phyloP scores from a whole-genome alignment of 2,888 invertebrate genomes.

The Drosophila paranaensis region DNA sequence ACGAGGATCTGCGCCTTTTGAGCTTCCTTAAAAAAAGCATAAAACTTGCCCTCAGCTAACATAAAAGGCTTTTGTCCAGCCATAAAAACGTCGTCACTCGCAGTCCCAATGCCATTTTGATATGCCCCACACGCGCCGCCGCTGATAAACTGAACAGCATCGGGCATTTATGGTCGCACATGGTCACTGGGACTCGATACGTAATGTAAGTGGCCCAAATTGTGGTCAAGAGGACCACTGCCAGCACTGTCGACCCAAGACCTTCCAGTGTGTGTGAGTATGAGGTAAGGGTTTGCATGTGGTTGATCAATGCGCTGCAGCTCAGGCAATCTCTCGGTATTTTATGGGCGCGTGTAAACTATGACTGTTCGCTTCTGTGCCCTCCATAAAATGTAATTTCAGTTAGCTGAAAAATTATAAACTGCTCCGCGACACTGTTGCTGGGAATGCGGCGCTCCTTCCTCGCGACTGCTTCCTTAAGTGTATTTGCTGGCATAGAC shows the following conservation, averaged over 20 bases:
- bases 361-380: constrained; percentile 43
- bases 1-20: constrained; percentile 10
- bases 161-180: constrained; percentile 69
- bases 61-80: constrained; percentile 71
- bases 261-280: constrained; percentile 5
- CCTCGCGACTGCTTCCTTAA: constrained; percentile 18
- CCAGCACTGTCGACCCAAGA: constrained; percentile 32
- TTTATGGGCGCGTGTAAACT: constrained; percentile 47
- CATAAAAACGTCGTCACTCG: constrained; percentile 66
- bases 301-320: constrained; percentile 32
- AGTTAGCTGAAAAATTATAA: constrained; percentile 57
- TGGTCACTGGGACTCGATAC: constrained; percentile 46
- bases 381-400: constrained; percentile 57
- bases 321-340: constrained; percentile 42
- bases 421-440: constrained; percentile 36
- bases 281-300: constrained; percentile 4
- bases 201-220: constrained; percentile 74
- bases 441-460: constrained; percentile 20
- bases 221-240: constrained; percentile 67
- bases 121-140: constrained; percentile 47
- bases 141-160: constrained; percentile 48
- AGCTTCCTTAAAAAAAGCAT: constrained; percentile 71
- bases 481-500: constrained; percentile 35
- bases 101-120: constrained; percentile 53
- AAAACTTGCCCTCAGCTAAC: constrained; percentile 68